Conservation (phyloP, 2,113 vertebrate genomes). For the Okapia johnstoni region DNA sequence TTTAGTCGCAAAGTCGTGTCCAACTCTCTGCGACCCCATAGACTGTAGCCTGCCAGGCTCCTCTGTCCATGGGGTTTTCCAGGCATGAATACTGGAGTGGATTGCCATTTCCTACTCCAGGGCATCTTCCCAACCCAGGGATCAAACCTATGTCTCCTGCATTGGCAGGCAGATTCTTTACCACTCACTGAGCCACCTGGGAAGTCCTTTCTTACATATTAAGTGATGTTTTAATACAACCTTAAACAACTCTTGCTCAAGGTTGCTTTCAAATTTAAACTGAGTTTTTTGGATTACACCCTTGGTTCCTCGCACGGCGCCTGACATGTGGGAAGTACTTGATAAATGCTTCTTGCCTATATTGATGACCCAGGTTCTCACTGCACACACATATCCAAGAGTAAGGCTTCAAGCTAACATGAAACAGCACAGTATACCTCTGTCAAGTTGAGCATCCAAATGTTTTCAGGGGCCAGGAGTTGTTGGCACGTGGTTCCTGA, state of each 20-base stretch:
- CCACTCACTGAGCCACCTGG: not conserved
- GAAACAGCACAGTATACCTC: rapidly evolving
- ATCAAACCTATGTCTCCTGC: not conserved
- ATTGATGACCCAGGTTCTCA: not conserved
- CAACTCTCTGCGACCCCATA: not conserved
- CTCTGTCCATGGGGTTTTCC: not conserved
- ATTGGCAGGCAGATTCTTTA: not conserved
- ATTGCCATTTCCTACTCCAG: not conserved
- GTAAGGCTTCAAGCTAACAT: rapidly evolving
- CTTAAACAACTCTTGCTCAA: not conserved
- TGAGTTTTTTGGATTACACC: rapidly evolving
- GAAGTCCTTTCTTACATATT: not conserved
- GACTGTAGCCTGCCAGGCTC: not conserved
- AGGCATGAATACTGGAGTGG: not conserved
- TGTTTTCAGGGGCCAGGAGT: not conserved
- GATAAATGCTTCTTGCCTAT: not conserved
- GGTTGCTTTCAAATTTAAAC: not conserved
- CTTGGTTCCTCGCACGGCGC: not conserved
- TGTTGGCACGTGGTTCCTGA: not conserved
- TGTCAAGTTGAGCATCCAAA: not conserved
- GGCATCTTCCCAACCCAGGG: not conserved
- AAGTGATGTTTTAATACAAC: not conserved
- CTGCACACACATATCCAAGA: rapidly evolving
- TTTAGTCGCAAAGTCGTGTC: not conserved
- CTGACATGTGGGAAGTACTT: not conserved